Percentiles rank a stretch among this genome's conserved stretches.
These are phyloP conservation scores for Procambarus virginalis DNA, from an alignment of 1,140 invertebrate species.

Conservation along the genomic window DNA sequence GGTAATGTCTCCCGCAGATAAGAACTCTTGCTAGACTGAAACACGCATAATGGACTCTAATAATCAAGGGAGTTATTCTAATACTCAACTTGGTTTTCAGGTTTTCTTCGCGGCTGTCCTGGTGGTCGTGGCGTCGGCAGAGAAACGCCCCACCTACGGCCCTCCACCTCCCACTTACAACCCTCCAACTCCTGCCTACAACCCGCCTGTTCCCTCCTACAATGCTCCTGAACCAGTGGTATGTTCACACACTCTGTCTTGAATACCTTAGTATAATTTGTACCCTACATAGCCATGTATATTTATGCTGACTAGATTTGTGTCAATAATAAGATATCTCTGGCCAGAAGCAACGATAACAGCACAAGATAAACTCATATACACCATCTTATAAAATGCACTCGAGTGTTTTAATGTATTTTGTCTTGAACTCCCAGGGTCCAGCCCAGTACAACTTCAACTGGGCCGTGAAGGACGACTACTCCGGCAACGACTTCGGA, in stretches of 20 bases:
- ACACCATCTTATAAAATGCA: not conserved
- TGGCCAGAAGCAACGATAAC: not conserved
- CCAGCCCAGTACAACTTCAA: not conserved
- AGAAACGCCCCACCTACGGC: not conserved
- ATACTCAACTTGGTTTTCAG: not conserved
- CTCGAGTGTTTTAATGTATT: not conserved
- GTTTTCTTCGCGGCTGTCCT: not conserved
- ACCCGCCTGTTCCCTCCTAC: not conserved
- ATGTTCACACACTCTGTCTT: not conserved
- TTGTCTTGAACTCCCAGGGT: not conserved
- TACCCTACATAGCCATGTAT: not conserved
- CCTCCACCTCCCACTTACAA: not conserved
- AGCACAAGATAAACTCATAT: not conserved
- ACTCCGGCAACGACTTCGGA: not conserved
- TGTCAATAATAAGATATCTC: not conserved
- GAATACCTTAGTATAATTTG: not conserved
- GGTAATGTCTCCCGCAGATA: not conserved
- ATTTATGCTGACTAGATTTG: not conserved
- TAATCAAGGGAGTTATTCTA: not conserved
- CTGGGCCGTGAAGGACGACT: not conserved
- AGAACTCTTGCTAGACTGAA: not conserved
- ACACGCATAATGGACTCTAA: not conserved
- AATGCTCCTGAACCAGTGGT: not conserved
- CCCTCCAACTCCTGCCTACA: conserved; percentile 11
- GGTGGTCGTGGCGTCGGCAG: not conserved